These are phyloP conservation scores for Apus apus DNA, from an alignment of 2,113 vertebrate species.

Conservation along the genomic window DNA sequence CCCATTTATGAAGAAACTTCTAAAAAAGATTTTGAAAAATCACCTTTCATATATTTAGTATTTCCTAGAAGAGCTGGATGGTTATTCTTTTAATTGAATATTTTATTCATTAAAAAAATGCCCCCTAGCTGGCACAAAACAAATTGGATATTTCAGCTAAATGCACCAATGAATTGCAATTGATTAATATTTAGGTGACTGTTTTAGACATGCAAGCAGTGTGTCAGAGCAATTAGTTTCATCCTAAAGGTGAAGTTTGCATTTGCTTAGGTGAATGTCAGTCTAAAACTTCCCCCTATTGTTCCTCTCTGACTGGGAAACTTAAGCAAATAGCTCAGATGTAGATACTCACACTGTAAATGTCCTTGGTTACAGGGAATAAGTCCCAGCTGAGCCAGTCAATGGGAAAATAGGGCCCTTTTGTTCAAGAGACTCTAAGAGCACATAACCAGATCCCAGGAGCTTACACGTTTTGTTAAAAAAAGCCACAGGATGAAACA, in stretches of 20 bases:
- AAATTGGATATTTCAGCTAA: not conserved
- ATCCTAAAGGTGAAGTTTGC: not conserved
- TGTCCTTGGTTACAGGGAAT: not conserved
- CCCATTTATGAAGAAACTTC: not conserved
- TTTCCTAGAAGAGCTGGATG: not conserved
- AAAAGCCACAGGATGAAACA: conserved; percentile 23
- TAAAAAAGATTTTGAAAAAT: not conserved
- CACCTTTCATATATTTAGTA: not conserved
- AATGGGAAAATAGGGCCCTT: not conserved
- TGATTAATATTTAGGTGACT: not conserved
- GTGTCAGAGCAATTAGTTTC: not conserved
- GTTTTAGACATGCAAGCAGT: not conserved
- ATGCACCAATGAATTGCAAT: not conserved
- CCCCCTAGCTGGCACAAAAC: not conserved
- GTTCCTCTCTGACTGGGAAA: not conserved
- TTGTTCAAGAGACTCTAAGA: not conserved
- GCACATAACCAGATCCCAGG: not conserved
- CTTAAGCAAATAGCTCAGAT: not conserved
- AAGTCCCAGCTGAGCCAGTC: not conserved
- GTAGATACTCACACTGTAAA: not conserved
- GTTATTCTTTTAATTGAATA: not conserved
- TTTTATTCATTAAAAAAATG: not conserved
- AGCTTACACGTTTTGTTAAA: not conserved
- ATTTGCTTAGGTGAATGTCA: not conserved
- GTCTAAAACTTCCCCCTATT: not conserved